Evolutionary conservation across 2,797 vertebrate species (phyloP).

Genomic region (Pseudochromis fuscus): DNA sequence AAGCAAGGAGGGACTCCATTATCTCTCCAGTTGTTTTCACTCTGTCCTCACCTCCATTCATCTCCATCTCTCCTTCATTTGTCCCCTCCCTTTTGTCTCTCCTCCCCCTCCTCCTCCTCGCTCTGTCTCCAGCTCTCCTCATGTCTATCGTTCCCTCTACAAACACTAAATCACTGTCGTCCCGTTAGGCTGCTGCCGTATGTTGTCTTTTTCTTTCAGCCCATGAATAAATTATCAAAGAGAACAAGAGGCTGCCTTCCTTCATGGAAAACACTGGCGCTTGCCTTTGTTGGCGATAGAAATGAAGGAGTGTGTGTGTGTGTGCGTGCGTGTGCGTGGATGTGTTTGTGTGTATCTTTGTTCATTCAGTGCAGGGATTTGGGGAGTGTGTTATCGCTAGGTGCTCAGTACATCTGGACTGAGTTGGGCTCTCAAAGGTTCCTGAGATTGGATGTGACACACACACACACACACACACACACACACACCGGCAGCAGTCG

Average conservation of each 20-base stretch:
- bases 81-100: constrained; percentile 25
- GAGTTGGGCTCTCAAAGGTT: constrained; percentile 56
- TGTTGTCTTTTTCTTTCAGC: constrained; percentile 74
- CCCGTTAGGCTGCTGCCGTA: constrained; percentile 56
- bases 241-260: constrained; percentile 68
- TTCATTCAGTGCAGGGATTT: constrained; percentile 49
- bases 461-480: constrained; percentile 16
- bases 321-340: constrained; percentile 19
- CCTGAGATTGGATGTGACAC: constrained; percentile 51
- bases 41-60: constrained; percentile 55
- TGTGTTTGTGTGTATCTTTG: constrained; percentile 22
- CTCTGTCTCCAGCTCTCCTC: background rate
- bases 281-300: constrained; percentile 50
- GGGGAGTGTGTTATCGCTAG: constrained; percentile 64
- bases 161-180: constrained; percentile 69
- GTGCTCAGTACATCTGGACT: constrained; percentile 67
- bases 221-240: constrained; percentile 84
- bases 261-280: constrained; percentile 57
- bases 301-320: constrained; percentile 31
- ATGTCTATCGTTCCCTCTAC: constrained; percentile 34
- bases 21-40: constrained; percentile 47
- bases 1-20: constrained; percentile 50
- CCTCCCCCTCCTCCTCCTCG: background rate
- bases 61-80: constrained; percentile 67
- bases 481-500: constrained; percentile 16